These are phyloP conservation scores for Eufriesea mexicana DNA, from an alignment of 1,140 invertebrate genomes.

Conservation along the genomic window DNA sequence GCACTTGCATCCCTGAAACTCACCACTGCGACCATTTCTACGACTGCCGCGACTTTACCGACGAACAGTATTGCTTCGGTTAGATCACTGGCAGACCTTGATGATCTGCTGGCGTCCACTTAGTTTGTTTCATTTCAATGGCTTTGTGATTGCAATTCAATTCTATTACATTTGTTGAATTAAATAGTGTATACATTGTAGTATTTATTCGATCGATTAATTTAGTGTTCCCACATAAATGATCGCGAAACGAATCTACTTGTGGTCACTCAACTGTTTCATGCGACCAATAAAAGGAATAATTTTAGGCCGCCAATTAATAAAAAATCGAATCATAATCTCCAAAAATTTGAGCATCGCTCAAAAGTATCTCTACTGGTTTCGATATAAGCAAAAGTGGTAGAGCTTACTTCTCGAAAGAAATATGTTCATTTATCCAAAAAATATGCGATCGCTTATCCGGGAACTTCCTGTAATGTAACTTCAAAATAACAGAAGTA, in stretches of 20 bases:
- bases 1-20: constrained; percentile 85
- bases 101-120: constrained; percentile 72
- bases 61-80: constrained; percentile 93
- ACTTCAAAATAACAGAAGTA: neutral
- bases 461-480: neutral
- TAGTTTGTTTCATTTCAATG: neutral
- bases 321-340: too few species aligned
- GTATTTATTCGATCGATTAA: neutral
- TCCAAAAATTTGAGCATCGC: too few species aligned
- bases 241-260: neutral
- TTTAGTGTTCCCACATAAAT: neutral
- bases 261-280: too few species aligned
- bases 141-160: neutral
- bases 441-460: neutral
- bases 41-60: constrained; percentile 95
- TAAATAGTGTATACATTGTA: neutral
- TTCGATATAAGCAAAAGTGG: too few species aligned
- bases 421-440: too few species aligned
- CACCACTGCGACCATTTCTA: constrained; percentile 92
- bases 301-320: too few species aligned
- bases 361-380: too few species aligned
- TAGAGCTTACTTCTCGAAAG: too few species aligned
- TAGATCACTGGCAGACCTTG: constrained; percentile 78
- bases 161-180: neutral
- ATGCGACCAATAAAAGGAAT: too few species aligned